Evolutionary conservation across 2,113 vertebrate genomes (phyloP), one percentile per base, ranked within the genome.

Genomic region (Ursus arctos): DNA sequence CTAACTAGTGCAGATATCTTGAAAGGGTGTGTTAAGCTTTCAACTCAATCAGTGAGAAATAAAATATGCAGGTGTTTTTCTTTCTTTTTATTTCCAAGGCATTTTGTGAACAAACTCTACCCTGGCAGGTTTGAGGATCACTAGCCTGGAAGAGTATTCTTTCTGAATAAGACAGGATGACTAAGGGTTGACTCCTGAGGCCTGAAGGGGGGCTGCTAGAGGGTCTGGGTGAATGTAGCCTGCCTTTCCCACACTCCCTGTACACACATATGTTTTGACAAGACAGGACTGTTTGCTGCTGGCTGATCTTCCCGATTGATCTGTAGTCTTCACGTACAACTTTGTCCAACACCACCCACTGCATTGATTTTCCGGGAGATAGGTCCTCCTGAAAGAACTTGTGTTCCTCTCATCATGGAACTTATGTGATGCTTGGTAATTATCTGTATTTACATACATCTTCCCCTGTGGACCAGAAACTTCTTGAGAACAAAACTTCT

Each of bases 201-300:
- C 1, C 36, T 88, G 1, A 0, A 1, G 7, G 11, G 11, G 14
- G 53, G 16, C 16, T 22, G 2, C 33, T 0, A 8, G 7, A 4
- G 31, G 33, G 24, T 33, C 43, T 36, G 31, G 36, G 13, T 1
- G 10, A 28, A 12, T 1, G 3, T 19, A 2, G 31, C 53, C 0
- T 0, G 8, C 13, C 36, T 93, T 55, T 69, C 33, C 55, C 13
- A 18, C 0, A 33, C 57, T 47, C n/a, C 33, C 12, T 10, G 36
- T 51, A 19, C 43, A 51, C 33, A 49, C 53, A 47, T 14, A 1
- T 7, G 19, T n/a, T 67, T 72, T 18, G 18, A 11, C 2, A 40
- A 7, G 7, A 7, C 5, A 0, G 65, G 36, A 0, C 53, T 43
- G 4, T 40, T 28, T 12, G 16, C 59, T 19, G 7, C 1, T 22